Evolutionary conservation across 2,888 invertebrate genomes (phyloP), one percentile per base, ranked within the genome.

Genomic region (Chorisops tibialis): DNA sequence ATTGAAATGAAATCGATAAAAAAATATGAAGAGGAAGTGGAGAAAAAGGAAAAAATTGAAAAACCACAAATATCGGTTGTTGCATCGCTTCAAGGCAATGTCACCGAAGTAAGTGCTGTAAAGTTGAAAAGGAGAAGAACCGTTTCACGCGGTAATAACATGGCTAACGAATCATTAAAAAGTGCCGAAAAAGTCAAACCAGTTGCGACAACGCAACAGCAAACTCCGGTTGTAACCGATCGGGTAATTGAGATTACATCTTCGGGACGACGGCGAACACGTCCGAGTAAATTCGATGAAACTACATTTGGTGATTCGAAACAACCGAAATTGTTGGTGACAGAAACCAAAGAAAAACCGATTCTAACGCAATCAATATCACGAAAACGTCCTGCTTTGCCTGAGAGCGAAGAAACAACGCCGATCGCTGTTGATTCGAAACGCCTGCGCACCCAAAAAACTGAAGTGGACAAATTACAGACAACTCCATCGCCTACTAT

Each of bases 211-310:
- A 6, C 22, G 56, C 56, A 56, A 18, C 39, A 6, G 16, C 41
- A 21, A 39, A 73, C 77, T 38, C 73, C 77, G 1, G 72, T 51
- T 7, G 16, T 80, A 6, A 16, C 6, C 19, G 63, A 66, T 21
- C 59, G 66, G 18, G 61, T 61, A n/a, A 69, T 79, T 4, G 85
- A 85, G 75, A 79, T 84, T 1, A 85, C 86, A 1, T 85, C 86
- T 1, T 86, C 85, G 0, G 86, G 86, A 3, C 76, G 86, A 61
- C 80, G 83, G 73, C 78, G 86, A 61, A 85, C 84, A 24, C 76
- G 85, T 58, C 86, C 86, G 0, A 80, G 83, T 62, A 86, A 86
- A 71, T 86, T 82, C 69, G 85, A 85, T 66, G 86, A 86, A 73
- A 82, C 83, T 5, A 84, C 85, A 1, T 85, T 83, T 69, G 83